phyloP scores from a whole-genome alignment of 2,113 vertebrate genomes.

The Anhinga rufa region DNA sequence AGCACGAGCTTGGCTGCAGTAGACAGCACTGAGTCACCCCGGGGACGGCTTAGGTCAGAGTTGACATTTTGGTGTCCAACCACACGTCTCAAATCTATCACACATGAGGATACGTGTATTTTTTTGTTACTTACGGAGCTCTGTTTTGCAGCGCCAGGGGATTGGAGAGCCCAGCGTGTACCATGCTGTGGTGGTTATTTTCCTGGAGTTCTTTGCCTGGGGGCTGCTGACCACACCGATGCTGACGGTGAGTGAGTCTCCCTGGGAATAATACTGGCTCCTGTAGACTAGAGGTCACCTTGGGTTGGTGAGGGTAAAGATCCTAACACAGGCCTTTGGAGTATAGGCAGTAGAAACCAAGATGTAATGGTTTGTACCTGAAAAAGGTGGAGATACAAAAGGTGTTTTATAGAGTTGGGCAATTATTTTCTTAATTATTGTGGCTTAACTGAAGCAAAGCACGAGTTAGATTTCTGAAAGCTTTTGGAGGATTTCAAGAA shows the following conservation, averaged over 20 bases:
- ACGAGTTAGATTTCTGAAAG: background rate
- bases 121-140: background rate
- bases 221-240: conserved; percentile 88
- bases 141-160: conserved; percentile 80
- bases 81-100: fast-evolving
- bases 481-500: background rate
- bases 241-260: conserved; percentile 76
- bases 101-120: fast-evolving
- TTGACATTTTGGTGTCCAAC: fast-evolving
- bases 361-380: background rate
- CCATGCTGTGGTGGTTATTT: conserved; percentile 90
- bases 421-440: background rate
- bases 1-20: fast-evolving
- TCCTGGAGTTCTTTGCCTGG: conserved; percentile 93
- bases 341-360: background rate
- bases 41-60: background rate
- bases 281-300: background rate
- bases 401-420: background rate
- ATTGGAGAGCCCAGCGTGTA: conserved; percentile 91
- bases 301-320: background rate
- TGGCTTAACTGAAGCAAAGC: background rate
- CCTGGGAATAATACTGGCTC: background rate
- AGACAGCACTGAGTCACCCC: fast-evolving
- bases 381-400: background rate
- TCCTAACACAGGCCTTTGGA: background rate